Base-by-base conservation (phyloP, 2,797 vertebrate species). In the Margarornis squamiger region DNA sequence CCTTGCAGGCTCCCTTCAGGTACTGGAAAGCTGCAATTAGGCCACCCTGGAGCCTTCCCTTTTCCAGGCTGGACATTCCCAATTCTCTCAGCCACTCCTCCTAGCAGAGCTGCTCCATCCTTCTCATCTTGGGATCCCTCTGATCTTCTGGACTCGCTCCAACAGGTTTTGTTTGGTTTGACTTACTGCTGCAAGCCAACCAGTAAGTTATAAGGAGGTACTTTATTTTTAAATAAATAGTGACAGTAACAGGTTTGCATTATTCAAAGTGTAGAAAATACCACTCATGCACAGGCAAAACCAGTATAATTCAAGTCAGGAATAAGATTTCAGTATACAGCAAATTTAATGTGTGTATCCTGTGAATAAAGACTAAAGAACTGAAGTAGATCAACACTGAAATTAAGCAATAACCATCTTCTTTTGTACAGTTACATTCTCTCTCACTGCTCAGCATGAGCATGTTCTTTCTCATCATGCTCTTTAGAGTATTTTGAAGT, bases 141-240 rank as follows among this genome's bases (percentile, higher is more conserved):
- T 30, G 59, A 14, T 61, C 39, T 67, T 72, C 16, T 78, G 46
- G 30, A 78, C 59, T 72, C 32, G 19, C 14, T 67, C 67, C 7
- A 14, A 20, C 32, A 43, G n/a, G 7, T 93, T 92, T 79, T 52
- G 61, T 84, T 84, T 75, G 30, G 20, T 86, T 90, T 94, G 41
- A 91, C 87, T 88, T 75, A 90, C 41, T 72, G 68, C 57, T 92
- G 58, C 59, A 95, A 96, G 82, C 74, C 91, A 72, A 75, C 18
- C 72, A 84, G 34, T 93, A 59, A 84, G 66, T 92, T 94, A 22
- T 8, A 86, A 83, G 91, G 94, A 92, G 9, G 30, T 93, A 90
- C 77, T 97, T 96, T 95, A 97, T 97, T 97, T 92, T 89, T 84
- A 88, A 95, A 93, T 96, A 95, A 96, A 93, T 88, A 93, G 76